Evolutionary conservation across 2,888 invertebrate species (phyloP).

Genomic region (Torymus auratus): DNA sequence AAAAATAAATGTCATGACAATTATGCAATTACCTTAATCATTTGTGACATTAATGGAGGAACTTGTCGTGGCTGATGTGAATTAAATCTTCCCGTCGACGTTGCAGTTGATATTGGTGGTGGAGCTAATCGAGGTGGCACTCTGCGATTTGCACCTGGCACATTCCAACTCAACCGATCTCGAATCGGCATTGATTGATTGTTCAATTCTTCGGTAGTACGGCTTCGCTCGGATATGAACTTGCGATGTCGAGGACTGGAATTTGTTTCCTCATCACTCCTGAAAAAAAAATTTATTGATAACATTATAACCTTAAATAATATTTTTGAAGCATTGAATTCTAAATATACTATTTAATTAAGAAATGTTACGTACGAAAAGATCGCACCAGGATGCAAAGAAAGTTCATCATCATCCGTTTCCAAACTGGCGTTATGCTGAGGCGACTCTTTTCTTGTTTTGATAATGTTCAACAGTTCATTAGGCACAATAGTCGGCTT

Average conservation of each 20-base stretch:
- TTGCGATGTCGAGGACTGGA: conserved; percentile 50
- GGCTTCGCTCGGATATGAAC: conserved; percentile 41
- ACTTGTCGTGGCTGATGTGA: too few relatives aligned
- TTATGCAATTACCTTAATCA: too few relatives aligned
- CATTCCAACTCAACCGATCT: conserved; percentile 11
- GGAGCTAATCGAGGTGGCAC: background rate
- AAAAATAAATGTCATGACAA: too few relatives aligned
- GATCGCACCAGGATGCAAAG: conserved; percentile 28
- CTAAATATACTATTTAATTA: background rate
- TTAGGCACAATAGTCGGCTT: background rate
- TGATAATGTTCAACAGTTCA: conserved; percentile 20
- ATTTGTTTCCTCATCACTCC: conserved; percentile 38
- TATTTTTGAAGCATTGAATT: background rate
- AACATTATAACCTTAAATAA: too few relatives aligned
- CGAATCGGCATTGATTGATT: conserved; percentile 8
- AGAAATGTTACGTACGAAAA: conserved; percentile 46
- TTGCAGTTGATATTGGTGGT: background rate
- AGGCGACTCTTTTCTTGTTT: background rate
- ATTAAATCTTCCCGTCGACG: background rate
- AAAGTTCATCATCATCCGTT: conserved; percentile 38
- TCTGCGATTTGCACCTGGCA: background rate
- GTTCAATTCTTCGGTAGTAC: background rate
- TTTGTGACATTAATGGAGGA: too few relatives aligned
- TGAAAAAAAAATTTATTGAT: background rate
- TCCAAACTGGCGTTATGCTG: background rate